A percentile compares a stretch with the other conserved stretches of the same genome.
These are phyloP conservation scores for Cheilosia urbana DNA, from an alignment of 2,888 invertebrate genomes.

Conservation along the genomic window DNA sequence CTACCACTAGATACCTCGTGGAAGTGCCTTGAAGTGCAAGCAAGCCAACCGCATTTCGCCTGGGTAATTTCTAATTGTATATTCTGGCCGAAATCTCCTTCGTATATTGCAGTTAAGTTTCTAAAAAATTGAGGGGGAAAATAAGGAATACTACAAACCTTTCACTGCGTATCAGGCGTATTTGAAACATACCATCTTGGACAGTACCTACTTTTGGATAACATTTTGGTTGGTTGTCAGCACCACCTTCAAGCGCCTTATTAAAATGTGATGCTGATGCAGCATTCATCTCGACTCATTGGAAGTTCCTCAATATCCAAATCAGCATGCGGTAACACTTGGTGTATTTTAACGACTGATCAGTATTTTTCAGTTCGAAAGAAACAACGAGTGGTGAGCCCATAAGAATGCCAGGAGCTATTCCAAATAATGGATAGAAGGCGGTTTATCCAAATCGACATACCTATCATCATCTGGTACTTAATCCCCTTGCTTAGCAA, in stretches of 20 bases:
- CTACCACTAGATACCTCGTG: background rate
- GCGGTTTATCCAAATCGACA: constrained; percentile 12
- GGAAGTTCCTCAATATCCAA: constrained; percentile 10
- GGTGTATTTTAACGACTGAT: constrained; percentile 64
- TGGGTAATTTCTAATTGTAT: constrained; percentile 56
- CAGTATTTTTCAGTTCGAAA: constrained; percentile 68
- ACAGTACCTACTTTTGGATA: background rate
- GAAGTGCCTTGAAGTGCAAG: constrained; percentile 15
- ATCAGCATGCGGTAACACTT: constrained; percentile 57
- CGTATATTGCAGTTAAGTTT: constrained; percentile 66
- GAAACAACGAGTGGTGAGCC: background rate
- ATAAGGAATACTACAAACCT: background rate
- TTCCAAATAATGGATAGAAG: constrained; percentile 8
- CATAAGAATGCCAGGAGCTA: background rate
- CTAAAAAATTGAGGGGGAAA: background rate
- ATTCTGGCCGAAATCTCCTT: constrained; percentile 51
- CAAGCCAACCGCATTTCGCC: constrained; percentile 24
- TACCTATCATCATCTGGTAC: constrained; percentile 7
- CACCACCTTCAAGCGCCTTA: background rate
- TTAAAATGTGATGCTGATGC: background rate
- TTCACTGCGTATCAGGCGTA: background rate
- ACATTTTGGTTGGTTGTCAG: background rate
- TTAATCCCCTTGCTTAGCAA: constrained; percentile 24
- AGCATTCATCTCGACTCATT: background rate
- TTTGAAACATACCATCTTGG: background rate